Conservation (phyloP, 2,797 vertebrate species). For the Betta splendens region DNA sequence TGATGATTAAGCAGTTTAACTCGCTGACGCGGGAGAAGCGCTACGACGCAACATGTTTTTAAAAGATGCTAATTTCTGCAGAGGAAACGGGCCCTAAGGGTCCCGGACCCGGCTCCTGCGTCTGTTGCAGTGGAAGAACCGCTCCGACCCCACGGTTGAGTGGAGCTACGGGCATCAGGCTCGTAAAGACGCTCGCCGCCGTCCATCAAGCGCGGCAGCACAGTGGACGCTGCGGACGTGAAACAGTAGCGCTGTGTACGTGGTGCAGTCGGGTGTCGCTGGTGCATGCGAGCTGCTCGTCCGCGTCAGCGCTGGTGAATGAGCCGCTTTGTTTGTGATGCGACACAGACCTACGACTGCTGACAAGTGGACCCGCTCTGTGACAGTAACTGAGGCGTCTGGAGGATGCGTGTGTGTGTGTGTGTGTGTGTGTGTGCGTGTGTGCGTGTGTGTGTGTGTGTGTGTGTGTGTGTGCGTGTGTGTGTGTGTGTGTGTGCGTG, state of each 20-base stretch:
- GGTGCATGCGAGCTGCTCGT: conserved; percentile 55
- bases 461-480: conserved; percentile 34
- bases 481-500: conserved; percentile 27
- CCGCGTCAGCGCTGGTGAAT: conserved; percentile 61
- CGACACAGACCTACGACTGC: conserved; percentile 54
- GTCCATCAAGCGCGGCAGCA: conserved; percentile 49
- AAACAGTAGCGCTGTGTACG: conserved; percentile 57
- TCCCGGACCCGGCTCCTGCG: not conserved
- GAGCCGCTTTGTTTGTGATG: conserved; percentile 58
- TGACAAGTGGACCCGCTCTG: conserved; percentile 69
- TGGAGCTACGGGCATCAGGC: conserved; percentile 22
- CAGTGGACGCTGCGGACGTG: conserved; percentile 49
- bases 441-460: too few species aligned
- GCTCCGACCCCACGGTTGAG: conserved; percentile 45
- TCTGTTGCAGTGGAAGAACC: not conserved
- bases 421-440: conserved; percentile 27
- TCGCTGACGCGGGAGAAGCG: too few species aligned
- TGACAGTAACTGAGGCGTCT: conserved; percentile 66
- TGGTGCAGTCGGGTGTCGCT: conserved; percentile 64
- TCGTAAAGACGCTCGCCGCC: conserved; percentile 9
- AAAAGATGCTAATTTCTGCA: too few species aligned
- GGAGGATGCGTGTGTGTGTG: conserved; percentile 37
- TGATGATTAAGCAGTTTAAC: too few species aligned
- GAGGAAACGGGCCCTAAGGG: too few species aligned
- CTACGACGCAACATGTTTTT: too few species aligned